phyloP scores from a whole-genome alignment of 2,888 invertebrate species.

The Aspidiotus destructor region DNA sequence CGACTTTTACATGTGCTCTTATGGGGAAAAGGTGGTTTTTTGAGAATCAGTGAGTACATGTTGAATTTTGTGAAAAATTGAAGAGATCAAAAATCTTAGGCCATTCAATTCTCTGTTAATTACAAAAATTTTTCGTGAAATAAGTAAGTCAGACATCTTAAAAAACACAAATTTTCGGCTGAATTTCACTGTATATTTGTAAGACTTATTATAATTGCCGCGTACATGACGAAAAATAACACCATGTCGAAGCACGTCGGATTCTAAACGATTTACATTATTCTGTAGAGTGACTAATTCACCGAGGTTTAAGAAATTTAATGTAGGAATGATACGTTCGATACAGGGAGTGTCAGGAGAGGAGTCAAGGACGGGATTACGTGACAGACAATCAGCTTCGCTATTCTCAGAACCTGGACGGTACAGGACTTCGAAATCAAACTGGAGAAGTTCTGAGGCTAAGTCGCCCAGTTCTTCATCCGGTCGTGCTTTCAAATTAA shows the following conservation, averaged over 20 bases:
- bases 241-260: not conserved
- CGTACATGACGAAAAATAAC: not conserved
- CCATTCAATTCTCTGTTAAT: no score
- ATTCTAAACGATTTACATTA: not conserved
- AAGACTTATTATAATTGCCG: not conserved
- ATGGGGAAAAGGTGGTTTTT: no score
- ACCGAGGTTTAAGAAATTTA: not conserved
- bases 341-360: not conserved
- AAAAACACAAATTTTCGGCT: no score
- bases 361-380: not conserved
- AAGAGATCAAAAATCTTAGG: no score
- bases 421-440: constrained; percentile 35
- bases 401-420: not conserved
- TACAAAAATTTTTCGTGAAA: no score
- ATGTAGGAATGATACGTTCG: not conserved
- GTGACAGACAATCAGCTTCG: not conserved
- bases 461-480: constrained; percentile 37
- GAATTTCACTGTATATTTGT: no score
- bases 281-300: not conserved
- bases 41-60: no score
- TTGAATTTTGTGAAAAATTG: no score
- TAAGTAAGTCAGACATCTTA: no score
- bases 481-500: constrained; percentile 36
- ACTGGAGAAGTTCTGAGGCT: constrained; percentile 36
- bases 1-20: no score